Evolutionary conservation across 2,888 invertebrate species (phyloP).

Genomic region (Anodontia alba): DNA sequence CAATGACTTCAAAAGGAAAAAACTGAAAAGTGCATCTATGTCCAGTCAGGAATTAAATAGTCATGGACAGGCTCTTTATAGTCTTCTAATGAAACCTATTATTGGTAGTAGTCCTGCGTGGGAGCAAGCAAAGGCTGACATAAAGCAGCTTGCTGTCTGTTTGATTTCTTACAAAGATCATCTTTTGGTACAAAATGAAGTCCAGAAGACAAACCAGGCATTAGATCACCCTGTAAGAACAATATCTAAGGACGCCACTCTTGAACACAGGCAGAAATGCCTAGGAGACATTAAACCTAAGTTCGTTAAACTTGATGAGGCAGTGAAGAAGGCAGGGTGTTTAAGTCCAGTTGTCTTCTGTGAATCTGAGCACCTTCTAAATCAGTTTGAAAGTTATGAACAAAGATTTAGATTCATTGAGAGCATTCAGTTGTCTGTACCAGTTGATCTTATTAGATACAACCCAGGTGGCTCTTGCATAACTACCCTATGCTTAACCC

Average conservation of each 20-base stretch:
- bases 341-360: constrained; percentile 47
- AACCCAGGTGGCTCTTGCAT: too few relatives aligned
- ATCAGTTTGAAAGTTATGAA: constrained; percentile 28
- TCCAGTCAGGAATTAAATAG: constrained; percentile 5
- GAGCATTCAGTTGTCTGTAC: too few relatives aligned
- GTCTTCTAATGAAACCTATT: constrained; percentile 31
- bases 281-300: not conserved
- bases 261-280: not conserved
- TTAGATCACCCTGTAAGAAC: constrained; percentile 21
- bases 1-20: constrained; percentile 26
- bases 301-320: not conserved
- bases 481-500: too few relatives aligned
- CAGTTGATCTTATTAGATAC: too few relatives aligned
- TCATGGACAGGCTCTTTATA: constrained; percentile 48
- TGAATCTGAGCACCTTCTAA: constrained; percentile 33
- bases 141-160: constrained; percentile 20
- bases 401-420: constrained; percentile 46
- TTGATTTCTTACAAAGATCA: constrained; percentile 17
- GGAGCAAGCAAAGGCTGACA: not conserved
- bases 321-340: not conserved
- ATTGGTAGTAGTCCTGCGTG: constrained; percentile 20
- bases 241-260: not conserved
- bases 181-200: constrained; percentile 22
- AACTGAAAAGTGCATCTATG: constrained; percentile 1
- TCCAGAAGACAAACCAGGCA: too few relatives aligned